Percentiles rank a stretch among this genome's conserved stretches.
Conservation (phyloP, 1,140 invertebrate species). For the Nebria ingens region DNA sequence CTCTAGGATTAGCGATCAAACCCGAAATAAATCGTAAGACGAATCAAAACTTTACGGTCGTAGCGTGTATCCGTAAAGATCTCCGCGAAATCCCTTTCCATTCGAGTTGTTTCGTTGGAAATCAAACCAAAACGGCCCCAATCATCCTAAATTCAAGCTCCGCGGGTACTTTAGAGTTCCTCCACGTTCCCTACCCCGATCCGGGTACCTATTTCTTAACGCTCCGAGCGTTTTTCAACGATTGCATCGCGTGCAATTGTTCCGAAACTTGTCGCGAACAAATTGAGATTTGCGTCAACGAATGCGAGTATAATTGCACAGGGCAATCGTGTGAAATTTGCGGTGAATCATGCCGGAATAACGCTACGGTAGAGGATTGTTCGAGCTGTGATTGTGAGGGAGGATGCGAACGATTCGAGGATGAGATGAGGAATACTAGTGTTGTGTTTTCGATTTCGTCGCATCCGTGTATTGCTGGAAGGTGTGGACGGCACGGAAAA, state of each 20-base stretch:
- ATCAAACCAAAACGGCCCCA: conserved; percentile 37
- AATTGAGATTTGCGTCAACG: conserved; percentile 19
- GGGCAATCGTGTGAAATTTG: conserved; percentile 26
- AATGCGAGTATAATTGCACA: conserved; percentile 25
- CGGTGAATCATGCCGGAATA: conserved; percentile 28
- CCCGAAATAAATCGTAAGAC: conserved; percentile 41
- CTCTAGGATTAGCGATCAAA: conserved; percentile 50
- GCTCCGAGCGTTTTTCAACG: conserved; percentile 49
- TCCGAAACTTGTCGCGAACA: conserved; percentile 21
- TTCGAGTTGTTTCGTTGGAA: conserved; percentile 44
- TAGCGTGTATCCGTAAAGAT: conserved; percentile 47
- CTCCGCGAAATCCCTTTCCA: conserved; percentile 41
- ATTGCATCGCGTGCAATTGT: conserved; percentile 34
- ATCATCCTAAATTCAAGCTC: conserved; percentile 46
- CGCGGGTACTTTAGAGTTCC: conserved; percentile 42
- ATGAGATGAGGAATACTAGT: conserved; percentile 34
- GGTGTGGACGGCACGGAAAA: conserved; percentile 52
- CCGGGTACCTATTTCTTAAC: conserved; percentile 65
- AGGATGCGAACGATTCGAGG: conserved; percentile 24
- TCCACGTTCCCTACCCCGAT: conserved; percentile 68
- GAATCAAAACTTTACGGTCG: conserved; percentile 37
- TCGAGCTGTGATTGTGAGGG: conserved; percentile 34
- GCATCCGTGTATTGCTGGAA: conserved; percentile 52
- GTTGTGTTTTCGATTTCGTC: conserved; percentile 53
- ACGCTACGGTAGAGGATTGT: conserved; percentile 29